Conservation (phyloP, 2,113 vertebrate genomes). For the Caranx melampygus region DNA sequence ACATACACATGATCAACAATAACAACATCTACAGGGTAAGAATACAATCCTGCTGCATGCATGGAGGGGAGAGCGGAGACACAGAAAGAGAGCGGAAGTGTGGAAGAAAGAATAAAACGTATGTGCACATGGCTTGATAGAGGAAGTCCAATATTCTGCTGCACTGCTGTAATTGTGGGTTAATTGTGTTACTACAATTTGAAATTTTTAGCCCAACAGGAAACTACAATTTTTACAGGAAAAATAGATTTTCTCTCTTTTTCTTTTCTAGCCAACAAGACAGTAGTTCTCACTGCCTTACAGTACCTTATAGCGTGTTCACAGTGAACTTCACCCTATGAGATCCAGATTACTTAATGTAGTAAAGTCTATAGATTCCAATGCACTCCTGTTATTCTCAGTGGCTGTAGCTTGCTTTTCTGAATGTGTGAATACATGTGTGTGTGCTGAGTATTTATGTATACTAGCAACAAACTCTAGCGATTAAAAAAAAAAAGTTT, state of each 20-base stretch:
- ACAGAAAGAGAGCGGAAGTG: conserved; percentile 27
- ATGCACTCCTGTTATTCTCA: conserved; percentile 87
- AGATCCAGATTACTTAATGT: conserved; percentile 77
- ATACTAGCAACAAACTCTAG: conserved; percentile 81
- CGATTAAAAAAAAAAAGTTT: not conserved
- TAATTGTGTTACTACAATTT: conserved; percentile 80
- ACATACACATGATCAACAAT: conserved; percentile 65
- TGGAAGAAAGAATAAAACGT: conserved; percentile 55
- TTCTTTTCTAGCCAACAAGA: conserved; percentile 58
- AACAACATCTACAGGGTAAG: conserved; percentile 66
- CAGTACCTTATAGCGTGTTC: conserved; percentile 14
- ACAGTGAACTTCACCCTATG: conserved; percentile 29
- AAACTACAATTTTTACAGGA: conserved; percentile 36
- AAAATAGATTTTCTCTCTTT: conserved; percentile 78
- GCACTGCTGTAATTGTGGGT: conserved; percentile 59
- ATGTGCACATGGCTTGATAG: conserved; percentile 53
- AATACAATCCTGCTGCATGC: conserved; percentile 65
- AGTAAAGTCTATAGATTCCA: conserved; percentile 86
- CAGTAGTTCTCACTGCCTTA: conserved; percentile 90
- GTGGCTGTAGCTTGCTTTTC: conserved; percentile 88
- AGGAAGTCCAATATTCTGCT: not conserved
- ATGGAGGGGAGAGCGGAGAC: conserved; percentile 15
- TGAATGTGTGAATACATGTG: conserved; percentile 76
- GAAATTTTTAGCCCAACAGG: conserved; percentile 60
- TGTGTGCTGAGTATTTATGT: conserved; percentile 79